A percentile compares a stretch with the other conserved stretches of the same genome.
Evolutionary conservation across 2,888 invertebrate species (phyloP).

Genomic region (Folsomia candida): DNA sequence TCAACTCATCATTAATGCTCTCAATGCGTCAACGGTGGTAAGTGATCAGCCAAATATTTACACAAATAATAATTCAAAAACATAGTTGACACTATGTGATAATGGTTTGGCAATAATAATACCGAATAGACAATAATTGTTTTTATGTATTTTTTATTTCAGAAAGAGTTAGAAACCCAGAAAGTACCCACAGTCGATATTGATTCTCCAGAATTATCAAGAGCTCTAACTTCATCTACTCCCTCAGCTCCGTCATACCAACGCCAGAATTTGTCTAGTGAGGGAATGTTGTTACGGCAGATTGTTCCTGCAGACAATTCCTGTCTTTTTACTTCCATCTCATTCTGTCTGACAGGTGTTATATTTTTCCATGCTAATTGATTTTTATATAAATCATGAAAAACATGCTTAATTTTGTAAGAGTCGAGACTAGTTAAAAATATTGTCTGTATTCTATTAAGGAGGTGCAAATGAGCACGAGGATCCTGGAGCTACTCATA

Average conservation of each 20-base stretch:
- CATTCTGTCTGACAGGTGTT: conserved; percentile 60
- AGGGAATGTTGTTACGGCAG: conserved; percentile 79
- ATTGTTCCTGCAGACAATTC: conserved; percentile 95
- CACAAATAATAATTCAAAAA: no score
- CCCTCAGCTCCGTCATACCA: neutral
- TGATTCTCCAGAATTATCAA: neutral
- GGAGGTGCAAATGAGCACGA: conserved; percentile 8
- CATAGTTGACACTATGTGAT: no score
- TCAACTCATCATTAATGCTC: conserved; percentile 10
- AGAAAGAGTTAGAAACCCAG: conserved; percentile 1
- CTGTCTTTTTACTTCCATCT: conserved; percentile 89
- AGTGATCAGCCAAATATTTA: neutral
- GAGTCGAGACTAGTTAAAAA: no score
- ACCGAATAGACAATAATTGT: neutral
- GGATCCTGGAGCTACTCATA: conserved; percentile 52
- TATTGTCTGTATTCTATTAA: no score
- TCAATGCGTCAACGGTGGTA: conserved; percentile 15
- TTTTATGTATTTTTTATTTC: neutral
- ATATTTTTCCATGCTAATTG: no score
- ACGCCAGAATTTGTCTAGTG: neutral
- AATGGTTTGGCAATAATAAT: neutral
- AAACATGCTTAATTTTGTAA: neutral
- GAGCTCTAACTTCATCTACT: neutral
- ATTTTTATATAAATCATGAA: neutral
- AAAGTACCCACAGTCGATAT: neutral